phyloP scores from a whole-genome alignment of 2,113 vertebrate genomes.

The Apus apus region DNA sequence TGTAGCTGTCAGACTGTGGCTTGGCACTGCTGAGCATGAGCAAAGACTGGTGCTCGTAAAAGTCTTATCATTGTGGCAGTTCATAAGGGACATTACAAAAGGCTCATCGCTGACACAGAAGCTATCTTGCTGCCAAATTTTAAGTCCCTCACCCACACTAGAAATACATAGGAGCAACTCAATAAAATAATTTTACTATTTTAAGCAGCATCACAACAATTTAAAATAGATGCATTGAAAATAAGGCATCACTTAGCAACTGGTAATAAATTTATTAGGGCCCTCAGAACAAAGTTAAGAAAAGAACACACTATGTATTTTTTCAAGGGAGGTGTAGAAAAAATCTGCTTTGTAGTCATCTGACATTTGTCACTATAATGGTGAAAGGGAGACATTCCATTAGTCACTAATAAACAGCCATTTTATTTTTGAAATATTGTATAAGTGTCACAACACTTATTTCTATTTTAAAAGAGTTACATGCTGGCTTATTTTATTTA shows the following conservation, averaged over 20 bases:
- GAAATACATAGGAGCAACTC: background rate
- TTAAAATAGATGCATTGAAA: background rate
- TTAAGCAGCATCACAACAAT: background rate
- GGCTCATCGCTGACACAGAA: background rate
- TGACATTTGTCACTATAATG: background rate
- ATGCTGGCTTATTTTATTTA: background rate
- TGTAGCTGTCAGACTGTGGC: background rate
- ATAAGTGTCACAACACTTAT: background rate
- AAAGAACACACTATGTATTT: background rate
- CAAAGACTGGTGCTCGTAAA: background rate
- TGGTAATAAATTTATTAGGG: background rate
- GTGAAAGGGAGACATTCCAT: background rate
- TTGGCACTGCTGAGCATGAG: background rate
- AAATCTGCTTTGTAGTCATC: background rate
- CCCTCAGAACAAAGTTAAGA: background rate
- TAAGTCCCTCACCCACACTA: background rate
- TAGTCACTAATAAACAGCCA: slow-evolving; percentile 16
- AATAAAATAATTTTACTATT: background rate
- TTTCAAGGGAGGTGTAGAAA: background rate
- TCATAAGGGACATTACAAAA: background rate
- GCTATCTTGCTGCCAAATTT: slow-evolving; percentile 12
- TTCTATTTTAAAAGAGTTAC: background rate
- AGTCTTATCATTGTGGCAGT: background rate
- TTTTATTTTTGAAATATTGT: background rate
- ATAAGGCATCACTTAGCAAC: background rate